Percentiles rank a stretch among this genome's conserved stretches.
These are phyloP conservation scores for Mactromeris polynyma DNA, from an alignment of 2,888 invertebrate species.

Conservation along the genomic window DNA sequence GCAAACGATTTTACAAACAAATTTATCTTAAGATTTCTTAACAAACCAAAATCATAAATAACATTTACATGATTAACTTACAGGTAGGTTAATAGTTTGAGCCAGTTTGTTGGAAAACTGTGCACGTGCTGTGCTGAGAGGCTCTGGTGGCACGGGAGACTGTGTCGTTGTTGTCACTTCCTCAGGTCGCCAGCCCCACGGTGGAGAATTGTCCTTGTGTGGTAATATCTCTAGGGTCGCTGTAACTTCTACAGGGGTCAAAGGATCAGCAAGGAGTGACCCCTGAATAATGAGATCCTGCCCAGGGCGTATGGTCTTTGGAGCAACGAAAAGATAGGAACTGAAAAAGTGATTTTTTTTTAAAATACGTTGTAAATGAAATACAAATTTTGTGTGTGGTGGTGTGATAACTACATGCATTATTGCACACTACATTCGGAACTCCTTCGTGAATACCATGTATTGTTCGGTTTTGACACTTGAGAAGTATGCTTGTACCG, in stretches of 20 bases:
- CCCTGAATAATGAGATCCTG: slow-evolving; percentile 67
- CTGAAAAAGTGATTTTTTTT: slow-evolving; percentile 59
- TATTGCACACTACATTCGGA: neutral
- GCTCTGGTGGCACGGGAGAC: slow-evolving; percentile 15
- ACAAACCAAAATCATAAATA: too few species aligned
- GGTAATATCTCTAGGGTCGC: slow-evolving; percentile 48
- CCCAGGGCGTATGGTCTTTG: slow-evolving; percentile 72
- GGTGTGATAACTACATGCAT: neutral
- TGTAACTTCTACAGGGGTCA: slow-evolving; percentile 64
- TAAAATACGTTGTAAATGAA: neutral
- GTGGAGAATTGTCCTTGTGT: neutral
- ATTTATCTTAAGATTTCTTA: too few species aligned
- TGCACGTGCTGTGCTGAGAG: slow-evolving; percentile 34
- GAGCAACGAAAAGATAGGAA: slow-evolving; percentile 72
- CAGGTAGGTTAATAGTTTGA: slow-evolving; percentile 27
- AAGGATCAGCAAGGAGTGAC: slow-evolving; percentile 59
- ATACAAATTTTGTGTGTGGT: neutral
- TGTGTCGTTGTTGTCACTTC: slow-evolving; percentile 28
- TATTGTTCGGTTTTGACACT: neutral
- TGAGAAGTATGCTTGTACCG: neutral
- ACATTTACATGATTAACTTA: too few species aligned
- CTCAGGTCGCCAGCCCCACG: neutral
- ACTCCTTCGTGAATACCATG: neutral
- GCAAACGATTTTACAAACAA: too few species aligned
- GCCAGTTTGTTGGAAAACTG: slow-evolving; percentile 25